These are phyloP conservation scores for Bubalus kerabau DNA, from an alignment of 2,113 vertebrate species.

Conservation along the genomic window DNA sequence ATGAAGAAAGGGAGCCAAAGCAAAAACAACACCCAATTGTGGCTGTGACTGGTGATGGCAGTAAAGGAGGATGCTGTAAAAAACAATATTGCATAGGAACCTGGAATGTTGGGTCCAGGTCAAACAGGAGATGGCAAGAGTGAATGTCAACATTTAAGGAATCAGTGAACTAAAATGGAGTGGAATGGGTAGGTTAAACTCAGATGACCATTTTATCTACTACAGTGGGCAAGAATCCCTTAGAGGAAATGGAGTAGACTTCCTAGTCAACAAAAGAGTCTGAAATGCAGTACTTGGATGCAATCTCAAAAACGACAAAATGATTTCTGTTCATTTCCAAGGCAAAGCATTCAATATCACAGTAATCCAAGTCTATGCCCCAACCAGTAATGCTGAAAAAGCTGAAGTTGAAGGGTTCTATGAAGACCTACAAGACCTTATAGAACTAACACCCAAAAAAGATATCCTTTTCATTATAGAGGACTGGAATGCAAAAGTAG, in stretches of 20 bases:
- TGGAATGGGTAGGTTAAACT: not conserved
- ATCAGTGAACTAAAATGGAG: not conserved
- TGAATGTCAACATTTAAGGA: not conserved
- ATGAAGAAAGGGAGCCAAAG: not conserved
- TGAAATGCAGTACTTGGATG: not conserved
- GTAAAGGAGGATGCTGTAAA: not conserved
- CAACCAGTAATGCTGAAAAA: not conserved
- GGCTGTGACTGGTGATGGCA: not conserved
- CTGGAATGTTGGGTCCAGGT: not conserved
- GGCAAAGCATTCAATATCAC: not conserved
- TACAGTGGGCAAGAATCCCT: not conserved
- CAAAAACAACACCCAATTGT: not conserved
- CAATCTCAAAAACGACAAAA: not conserved
- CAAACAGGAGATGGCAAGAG: not conserved
- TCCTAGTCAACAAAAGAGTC: not conserved
- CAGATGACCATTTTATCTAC: not conserved
- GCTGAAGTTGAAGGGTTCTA: not conserved
- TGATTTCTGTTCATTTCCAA: not conserved
- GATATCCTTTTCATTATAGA: not conserved
- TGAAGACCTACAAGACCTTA: not conserved
- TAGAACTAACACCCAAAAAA: not conserved
- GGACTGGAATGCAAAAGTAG: not conserved
- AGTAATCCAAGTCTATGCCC: not conserved
- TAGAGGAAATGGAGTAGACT: not conserved
- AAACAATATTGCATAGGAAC: not conserved